Evolutionary conservation across 2,113 vertebrate species (phyloP).

Genomic region (Archilochus colubris): DNA sequence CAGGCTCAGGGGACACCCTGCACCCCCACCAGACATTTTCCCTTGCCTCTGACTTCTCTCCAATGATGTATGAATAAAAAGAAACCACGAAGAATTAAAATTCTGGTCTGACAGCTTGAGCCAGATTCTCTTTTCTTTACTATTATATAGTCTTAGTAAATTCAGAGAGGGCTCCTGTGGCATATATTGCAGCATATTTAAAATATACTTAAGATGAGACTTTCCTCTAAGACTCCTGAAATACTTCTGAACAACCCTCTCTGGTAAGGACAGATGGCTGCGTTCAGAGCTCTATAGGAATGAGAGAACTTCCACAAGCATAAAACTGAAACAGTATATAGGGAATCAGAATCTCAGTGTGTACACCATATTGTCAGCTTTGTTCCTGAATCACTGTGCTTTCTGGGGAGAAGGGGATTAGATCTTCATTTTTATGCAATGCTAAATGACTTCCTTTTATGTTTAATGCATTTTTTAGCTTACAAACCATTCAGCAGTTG

Average conservation of each 20-base stretch:
- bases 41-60: not conserved
- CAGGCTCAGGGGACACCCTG: not conserved
- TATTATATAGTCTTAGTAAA: not conserved
- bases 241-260: not conserved
- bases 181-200: not conserved
- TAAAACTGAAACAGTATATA: not conserved
- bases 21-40: not conserved
- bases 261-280: not conserved
- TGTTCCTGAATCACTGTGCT: not conserved
- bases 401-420: not conserved
- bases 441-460: not conserved
- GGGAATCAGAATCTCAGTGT: not conserved
- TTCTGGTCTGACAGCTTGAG: not conserved
- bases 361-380: not conserved
- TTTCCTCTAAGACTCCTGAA: constrained; percentile 21
- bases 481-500: not conserved
- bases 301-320: not conserved
- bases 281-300: not conserved
- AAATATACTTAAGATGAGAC: not conserved
- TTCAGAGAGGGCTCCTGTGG: not conserved
- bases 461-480: constrained; percentile 7
- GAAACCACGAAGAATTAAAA: not conserved
- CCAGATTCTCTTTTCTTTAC: not conserved
- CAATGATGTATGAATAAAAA: not conserved
- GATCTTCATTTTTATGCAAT: not conserved